phyloP scores from a whole-genome alignment of 2,888 invertebrate species.

The Melanotus villosus region DNA sequence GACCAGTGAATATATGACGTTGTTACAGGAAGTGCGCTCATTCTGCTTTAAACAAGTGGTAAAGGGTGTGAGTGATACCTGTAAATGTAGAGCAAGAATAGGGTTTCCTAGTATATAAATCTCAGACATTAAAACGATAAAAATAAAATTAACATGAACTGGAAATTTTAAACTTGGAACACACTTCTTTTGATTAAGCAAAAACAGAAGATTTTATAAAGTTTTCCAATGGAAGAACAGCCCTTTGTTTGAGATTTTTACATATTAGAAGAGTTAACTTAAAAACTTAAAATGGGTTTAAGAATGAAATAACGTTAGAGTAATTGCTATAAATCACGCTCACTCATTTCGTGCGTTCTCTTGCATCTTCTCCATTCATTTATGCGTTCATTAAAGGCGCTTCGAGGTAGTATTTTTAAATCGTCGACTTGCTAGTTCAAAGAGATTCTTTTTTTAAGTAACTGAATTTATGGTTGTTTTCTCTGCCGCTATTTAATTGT shows the following conservation, averaged over 20 bases:
- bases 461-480: too few species aligned
- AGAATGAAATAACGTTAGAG: background rate
- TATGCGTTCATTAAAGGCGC: background rate
- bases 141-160: too few species aligned
- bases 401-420: slow-evolving; percentile 32
- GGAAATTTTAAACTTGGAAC: too few species aligned
- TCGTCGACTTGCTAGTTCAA: background rate
- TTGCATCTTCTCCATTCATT: slow-evolving; percentile 9
- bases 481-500: too few species aligned
- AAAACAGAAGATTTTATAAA: too few species aligned
- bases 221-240: too few species aligned
- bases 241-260: too few species aligned
- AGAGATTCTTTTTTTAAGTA: background rate
- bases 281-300: background rate
- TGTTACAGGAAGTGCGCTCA: slow-evolving; percentile 56
- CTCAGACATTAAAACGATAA: background rate
- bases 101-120: slow-evolving; percentile 7
- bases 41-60: slow-evolving; percentile 46
- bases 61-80: slow-evolving; percentile 37
- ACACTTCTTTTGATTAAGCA: too few species aligned
- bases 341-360: slow-evolving; percentile 10
- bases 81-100: background rate
- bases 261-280: too few species aligned
- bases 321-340: slow-evolving; percentile 17
- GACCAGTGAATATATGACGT: slow-evolving; percentile 50